Base-by-base conservation (phyloP, 2,113 vertebrate species). In the Paralichthys olivaceus region DNA sequence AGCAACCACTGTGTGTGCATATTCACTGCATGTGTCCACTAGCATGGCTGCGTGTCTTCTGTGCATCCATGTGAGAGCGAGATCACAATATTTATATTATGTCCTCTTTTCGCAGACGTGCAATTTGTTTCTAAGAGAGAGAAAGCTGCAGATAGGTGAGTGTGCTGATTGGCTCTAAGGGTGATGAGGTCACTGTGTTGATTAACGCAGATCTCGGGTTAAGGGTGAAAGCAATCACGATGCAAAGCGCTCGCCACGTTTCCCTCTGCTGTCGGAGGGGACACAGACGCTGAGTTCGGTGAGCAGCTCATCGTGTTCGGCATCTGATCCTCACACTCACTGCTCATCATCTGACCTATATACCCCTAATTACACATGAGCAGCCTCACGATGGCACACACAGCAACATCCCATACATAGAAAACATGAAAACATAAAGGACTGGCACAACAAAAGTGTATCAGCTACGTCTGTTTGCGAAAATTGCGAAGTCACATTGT, bases 271-370 rank as follows among this genome's bases (percentile, higher is more conserved):
- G 79, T 84, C 17, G 26, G 14, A 58, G 57, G 13, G 20, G 25
- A 75, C 61, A 71, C 12, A 3, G 72, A 69, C 1, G 28, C 19
- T 7, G 80, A 88, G 80, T 83, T 91, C 85, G 90, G 75, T 81
- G 83, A 89, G 89, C 89, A 84, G 79, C 79, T 90, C 79, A 71
- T 87, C 87, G 58, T 86, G 84, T 92, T 87, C 89, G 84, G 76
- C 86, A 90, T 91, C 90, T 90, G 89, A 91, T 90, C 75, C 70
- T 91, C 84, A 91, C 89, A 93, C 89, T 92, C 89, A 86, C 84
- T 91, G 91, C 90, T 91, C 90, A 92, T 92, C 88, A 88, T 77
- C 86, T 92, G 91, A 93, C 91, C 92, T 90, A 93, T 86, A 90
- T 92, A 90, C 65, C 86, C 90, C 90, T 89, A 90, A 90, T 91